Percentiles rank a stretch among this genome's conserved stretches.
phyloP scores from a whole-genome alignment of 2,113 vertebrate genomes.

The Calidris pygmaea region DNA sequence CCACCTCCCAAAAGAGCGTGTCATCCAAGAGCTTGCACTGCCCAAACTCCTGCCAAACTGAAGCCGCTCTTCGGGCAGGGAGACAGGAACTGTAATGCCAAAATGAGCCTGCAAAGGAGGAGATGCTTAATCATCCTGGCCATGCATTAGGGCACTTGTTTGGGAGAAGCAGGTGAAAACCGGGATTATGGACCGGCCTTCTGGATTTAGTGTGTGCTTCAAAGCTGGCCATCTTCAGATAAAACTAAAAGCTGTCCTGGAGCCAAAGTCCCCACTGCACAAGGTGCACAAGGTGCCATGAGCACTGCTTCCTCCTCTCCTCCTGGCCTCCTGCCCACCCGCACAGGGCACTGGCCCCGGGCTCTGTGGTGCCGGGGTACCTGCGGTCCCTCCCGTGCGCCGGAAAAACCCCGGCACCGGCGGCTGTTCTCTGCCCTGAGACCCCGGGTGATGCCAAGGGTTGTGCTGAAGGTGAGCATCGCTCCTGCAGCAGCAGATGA shows the following conservation, averaged over 20 bases:
- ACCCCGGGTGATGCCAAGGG: fast-evolving
- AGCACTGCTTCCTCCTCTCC: background rate
- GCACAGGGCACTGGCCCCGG: fast-evolving
- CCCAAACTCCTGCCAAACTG: background rate
- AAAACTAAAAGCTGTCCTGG: background rate
- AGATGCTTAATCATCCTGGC: background rate
- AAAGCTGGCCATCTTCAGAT: background rate
- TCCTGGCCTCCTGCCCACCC: background rate
- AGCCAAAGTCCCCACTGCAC: background rate
- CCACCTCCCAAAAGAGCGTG: background rate
- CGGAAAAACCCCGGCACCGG: fast-evolving
- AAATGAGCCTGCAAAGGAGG: background rate
- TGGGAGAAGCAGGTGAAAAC: background rate
- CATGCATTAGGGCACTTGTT: no score
- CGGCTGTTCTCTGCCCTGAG: fast-evolving
- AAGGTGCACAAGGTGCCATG: background rate
- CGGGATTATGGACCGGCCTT: background rate
- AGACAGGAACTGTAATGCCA: background rate
- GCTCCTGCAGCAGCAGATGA: background rate
- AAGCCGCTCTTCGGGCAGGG: background rate
- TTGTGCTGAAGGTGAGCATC: background rate
- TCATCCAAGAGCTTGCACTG: background rate
- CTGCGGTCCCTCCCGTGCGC: background rate
- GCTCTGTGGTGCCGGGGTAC: fast-evolving
- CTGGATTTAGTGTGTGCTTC: background rate